A percentile compares a stretch with the other conserved stretches of the same genome.
Evolutionary conservation across 2,113 vertebrate genomes (phyloP).

Genomic region (Crocuta crocuta): DNA sequence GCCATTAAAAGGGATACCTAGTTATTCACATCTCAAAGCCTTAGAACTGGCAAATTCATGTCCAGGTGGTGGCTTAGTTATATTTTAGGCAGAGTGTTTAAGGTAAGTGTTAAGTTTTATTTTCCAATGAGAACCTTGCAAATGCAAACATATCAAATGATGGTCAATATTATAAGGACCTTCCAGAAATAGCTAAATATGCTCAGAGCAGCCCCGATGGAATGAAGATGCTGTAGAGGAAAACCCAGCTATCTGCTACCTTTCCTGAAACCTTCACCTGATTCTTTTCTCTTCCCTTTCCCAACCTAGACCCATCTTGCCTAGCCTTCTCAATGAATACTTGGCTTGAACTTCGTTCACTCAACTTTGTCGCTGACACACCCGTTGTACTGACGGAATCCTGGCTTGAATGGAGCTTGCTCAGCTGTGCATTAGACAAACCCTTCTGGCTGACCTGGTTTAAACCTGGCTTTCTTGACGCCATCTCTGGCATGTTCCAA

Average conservation of each 20-base stretch:
- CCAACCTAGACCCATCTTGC: background rate
- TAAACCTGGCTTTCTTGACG: constrained; percentile 76
- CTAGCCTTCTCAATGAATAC: constrained; percentile 67
- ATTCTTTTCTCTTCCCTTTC: constrained; percentile 10
- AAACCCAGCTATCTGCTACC: background rate
- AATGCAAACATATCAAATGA: background rate
- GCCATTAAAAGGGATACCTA: background rate
- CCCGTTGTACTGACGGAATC: constrained; percentile 73
- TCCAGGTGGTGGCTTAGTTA: background rate
- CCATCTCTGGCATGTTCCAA: constrained; percentile 64
- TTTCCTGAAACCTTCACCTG: background rate
- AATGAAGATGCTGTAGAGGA: background rate
- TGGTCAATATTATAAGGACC: background rate
- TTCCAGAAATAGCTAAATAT: background rate
- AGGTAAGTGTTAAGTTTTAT: background rate
- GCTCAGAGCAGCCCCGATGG: background rate
- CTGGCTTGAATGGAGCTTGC: constrained; percentile 72
- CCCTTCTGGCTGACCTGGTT: constrained; percentile 80
- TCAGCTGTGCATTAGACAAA: constrained; percentile 77
- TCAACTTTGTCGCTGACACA: constrained; percentile 66
- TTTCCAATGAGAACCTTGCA: constrained; percentile 23
- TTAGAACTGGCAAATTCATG: background rate
- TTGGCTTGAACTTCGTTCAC: constrained; percentile 65
- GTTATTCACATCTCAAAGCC: background rate
- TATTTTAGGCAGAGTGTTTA: background rate